Conservation (phyloP, 2,888 invertebrate genomes). For the Camponotus fellah region DNA sequence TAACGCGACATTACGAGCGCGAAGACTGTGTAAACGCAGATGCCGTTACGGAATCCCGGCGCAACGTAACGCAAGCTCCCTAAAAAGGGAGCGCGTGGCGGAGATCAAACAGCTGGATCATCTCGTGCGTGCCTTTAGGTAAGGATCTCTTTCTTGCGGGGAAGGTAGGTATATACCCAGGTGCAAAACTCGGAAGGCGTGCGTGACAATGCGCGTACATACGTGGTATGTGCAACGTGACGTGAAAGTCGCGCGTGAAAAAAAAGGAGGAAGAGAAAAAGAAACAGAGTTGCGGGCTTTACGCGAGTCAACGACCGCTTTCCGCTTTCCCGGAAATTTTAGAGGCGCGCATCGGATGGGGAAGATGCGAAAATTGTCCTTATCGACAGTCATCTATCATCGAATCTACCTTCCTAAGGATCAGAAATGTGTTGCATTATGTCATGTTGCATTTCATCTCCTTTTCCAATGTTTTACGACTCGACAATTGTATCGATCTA, state of each 20-base stretch:
- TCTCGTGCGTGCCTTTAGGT: conserved; percentile 81
- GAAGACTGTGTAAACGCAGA: conserved; percentile 79
- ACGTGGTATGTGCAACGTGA: conserved; percentile 53
- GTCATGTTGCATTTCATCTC: background rate
- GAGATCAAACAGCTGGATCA: conserved; percentile 86
- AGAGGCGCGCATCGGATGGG: background rate
- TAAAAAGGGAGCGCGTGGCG: conserved; percentile 82
- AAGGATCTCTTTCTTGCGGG: conserved; percentile 81
- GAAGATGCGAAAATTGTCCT: background rate
- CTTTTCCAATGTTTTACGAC: too few relatives aligned
- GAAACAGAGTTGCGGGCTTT: conserved; percentile 9
- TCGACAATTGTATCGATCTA: too few relatives aligned
- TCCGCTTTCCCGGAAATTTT: conserved; percentile 19
- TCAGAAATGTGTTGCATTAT: background rate
- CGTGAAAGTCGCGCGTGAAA: conserved; percentile 60
- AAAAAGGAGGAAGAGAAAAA: conserved; percentile 25
- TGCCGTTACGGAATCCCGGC: conserved; percentile 70
- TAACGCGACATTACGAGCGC: conserved; percentile 55
- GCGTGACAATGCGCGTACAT: conserved; percentile 71
- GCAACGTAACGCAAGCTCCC: conserved; percentile 53
- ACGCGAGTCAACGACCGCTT: conserved; percentile 37
- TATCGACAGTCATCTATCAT: background rate
- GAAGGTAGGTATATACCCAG: conserved; percentile 74
- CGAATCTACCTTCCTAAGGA: background rate
- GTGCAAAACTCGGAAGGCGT: conserved; percentile 74